Base-by-base conservation (phyloP, 1,140 invertebrate genomes). In the Copidosoma floridanum region DNA sequence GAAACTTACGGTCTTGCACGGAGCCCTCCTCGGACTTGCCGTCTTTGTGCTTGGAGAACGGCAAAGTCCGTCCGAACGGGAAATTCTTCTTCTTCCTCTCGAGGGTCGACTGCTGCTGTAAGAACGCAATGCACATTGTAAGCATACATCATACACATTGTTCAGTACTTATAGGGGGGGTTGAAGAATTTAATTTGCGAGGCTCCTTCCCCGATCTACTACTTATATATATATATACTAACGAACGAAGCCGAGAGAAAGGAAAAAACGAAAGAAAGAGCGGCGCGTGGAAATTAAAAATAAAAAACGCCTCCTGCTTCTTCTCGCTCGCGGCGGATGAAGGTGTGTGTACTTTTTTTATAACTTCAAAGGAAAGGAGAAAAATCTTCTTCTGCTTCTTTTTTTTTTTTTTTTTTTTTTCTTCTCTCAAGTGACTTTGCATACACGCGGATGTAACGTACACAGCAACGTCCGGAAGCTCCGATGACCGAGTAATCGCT, bases 41-140 rank as follows among this genome's bases (percentile, higher is more conserved):
- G 76, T 99, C 96, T 84, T 95, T 94, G 82, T 95, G 97, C 85
- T 94, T 94, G 91, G 98, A 96, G 80, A 99, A 99, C 16, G 96
- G 95, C 81, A 99, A 98, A 81, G 94, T 95, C 76, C 95, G 86
- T 72, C 95, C 97, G 82, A 99, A 98, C 61, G 94, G 95, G 73
- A 97, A 93, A 73, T 96, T 97, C 79, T 98, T 98, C 86, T 98
- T 98, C 84, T 95, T 96, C 71, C 93, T 87, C 79, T 97, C 93
- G 72, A 97, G 83, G 11, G 93, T 95, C 66, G 92, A 95, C 86
- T 93, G 91, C 87, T 93, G 83, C 12, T n/a, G n/a, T n/a, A n/a
- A n/a, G 67, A 85, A 83, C 44, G n/a, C n/a, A n/a, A n/a, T n/a
- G n/a, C n/a, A n/a, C n/a, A n/a, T n/a, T n/a, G n/a, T n/a, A n/a